Conservation (phyloP, 2,888 invertebrate species). For the Acholoe squamosa region DNA sequence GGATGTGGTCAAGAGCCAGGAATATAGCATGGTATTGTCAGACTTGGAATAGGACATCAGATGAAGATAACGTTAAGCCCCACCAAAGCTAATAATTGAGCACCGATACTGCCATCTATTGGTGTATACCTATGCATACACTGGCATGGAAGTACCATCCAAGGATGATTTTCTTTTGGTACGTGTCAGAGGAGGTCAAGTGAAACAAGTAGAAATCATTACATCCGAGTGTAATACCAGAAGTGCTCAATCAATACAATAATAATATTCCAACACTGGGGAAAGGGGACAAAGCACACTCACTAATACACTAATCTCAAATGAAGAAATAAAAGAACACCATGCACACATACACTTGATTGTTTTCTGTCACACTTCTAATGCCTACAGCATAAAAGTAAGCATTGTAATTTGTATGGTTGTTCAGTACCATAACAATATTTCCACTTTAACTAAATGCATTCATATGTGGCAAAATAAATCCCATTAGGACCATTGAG, state of each 20-base stretch:
- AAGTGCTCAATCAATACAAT: background rate
- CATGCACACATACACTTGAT: background rate
- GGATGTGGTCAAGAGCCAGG: slow-evolving; percentile 24
- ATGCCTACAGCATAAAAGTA: background rate
- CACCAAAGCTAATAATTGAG: background rate
- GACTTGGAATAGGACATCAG: too few species aligned
- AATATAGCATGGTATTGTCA: too few species aligned
- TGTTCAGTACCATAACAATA: too few species aligned
- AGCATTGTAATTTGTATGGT: too few species aligned
- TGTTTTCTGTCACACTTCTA: slow-evolving; percentile 1
- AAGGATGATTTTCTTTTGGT: background rate
- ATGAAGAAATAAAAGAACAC: background rate
- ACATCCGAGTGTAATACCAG: background rate
- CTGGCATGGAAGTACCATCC: background rate
- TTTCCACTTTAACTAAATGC: too few species aligned
- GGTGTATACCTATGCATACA: background rate
- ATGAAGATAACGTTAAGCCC: too few species aligned
- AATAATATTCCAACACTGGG: background rate
- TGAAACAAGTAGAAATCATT: slow-evolving; percentile 29
- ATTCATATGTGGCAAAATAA: too few species aligned
- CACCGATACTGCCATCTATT: slow-evolving; percentile 52
- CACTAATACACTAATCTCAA: background rate
- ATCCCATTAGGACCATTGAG: too few species aligned
- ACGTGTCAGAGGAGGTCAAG: background rate
- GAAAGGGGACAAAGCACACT: background rate